Conservation (phyloP, 2,888 invertebrate genomes). For the Portevinia maculata region DNA sequence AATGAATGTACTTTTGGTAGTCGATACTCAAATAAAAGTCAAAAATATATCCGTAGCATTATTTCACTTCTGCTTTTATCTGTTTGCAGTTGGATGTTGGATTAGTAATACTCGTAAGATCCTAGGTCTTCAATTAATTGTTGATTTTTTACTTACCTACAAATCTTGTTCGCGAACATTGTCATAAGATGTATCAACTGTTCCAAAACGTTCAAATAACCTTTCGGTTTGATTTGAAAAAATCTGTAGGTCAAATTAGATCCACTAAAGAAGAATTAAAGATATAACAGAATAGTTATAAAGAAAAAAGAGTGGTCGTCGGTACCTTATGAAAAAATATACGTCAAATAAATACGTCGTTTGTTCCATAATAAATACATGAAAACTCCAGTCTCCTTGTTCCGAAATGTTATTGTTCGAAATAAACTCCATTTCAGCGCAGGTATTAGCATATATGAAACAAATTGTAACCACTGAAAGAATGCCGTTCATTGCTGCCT, state of each 20-base stretch:
- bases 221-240: conserved; percentile 83
- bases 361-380: conserved; percentile 75
- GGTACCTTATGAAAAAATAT: conserved; percentile 86
- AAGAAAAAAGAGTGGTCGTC: neutral
- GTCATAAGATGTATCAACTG: conserved; percentile 84
- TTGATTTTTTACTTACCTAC: conserved; percentile 85
- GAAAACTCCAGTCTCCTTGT: conserved; percentile 47
- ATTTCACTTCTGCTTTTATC: too few species aligned
- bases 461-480: conserved; percentile 86
- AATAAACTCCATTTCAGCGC: conserved; percentile 86
- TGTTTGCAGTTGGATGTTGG: too few species aligned
- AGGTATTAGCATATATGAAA: conserved; percentile 86
- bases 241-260: conserved; percentile 86
- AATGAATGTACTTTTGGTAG: too few species aligned
- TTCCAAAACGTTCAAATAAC: conserved; percentile 82
- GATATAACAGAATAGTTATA: neutral
- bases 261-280: conserved; percentile 83
- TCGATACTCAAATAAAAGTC: too few species aligned
- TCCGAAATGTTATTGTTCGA: conserved; percentile 77
- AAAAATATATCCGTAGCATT: too few species aligned
- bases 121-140: too few species aligned
- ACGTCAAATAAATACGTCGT: conserved; percentile 76
- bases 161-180: conserved; percentile 84
- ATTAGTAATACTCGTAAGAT: too few species aligned
- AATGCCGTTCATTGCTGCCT: conserved; percentile 68